phyloP scores from a whole-genome alignment of 1,140 invertebrate genomes.

The Cotesia vestalis region DNA sequence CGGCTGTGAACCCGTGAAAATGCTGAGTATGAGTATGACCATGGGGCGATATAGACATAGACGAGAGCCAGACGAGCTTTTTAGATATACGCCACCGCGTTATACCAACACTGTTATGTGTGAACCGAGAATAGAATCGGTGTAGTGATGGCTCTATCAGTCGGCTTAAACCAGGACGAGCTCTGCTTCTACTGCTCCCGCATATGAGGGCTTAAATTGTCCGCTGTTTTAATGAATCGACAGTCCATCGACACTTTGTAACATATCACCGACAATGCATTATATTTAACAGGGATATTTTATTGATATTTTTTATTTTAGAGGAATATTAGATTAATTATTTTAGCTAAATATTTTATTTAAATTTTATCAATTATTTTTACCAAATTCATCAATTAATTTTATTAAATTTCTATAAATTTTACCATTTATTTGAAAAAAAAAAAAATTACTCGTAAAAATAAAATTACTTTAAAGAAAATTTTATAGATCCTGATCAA shows the following conservation, averaged over 20 bases:
- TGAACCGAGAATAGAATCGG: conserved; percentile 48
- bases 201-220: conserved; percentile 30
- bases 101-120: conserved; percentile 33
- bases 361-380: no score
- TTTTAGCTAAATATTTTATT: no score
- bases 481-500: no score
- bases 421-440: no score
- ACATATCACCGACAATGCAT: not conserved
- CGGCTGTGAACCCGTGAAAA: conserved; percentile 35
- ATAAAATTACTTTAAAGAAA: no score
- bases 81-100: conserved; percentile 41
- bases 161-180: conserved; percentile 14
- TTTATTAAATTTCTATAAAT: no score
- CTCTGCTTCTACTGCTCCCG: not conserved
- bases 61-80: conserved; percentile 36
- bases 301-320: no score
- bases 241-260: conserved; percentile 10
- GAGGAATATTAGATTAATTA: no score
- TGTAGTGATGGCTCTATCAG: conserved; percentile 43
- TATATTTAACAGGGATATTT: not conserved
- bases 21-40: conserved; percentile 29
- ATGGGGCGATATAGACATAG: no score
- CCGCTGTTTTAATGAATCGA: conserved; percentile 41
- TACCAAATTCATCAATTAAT: no score
- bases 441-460: no score